phyloP scores from a whole-genome alignment of 2,888 invertebrate genomes.

The Agrotis puta region DNA sequence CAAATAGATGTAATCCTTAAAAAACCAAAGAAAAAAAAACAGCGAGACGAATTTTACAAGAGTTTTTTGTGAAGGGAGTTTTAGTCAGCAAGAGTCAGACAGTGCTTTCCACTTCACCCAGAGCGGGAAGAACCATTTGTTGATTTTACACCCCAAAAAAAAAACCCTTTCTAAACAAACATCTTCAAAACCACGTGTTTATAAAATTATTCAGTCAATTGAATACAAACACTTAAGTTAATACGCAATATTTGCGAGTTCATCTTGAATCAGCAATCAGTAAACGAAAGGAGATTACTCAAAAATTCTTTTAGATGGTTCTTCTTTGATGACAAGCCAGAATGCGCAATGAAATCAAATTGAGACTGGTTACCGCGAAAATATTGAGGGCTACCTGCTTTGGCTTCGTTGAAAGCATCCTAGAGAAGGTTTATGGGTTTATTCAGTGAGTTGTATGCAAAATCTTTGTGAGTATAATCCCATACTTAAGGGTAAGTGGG shows the following conservation, averaged over 20 bases:
- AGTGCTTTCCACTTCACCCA: too few relatives aligned
- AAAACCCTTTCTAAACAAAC: constrained; percentile 5
- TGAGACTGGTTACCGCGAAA: background rate
- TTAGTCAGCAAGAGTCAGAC: too few relatives aligned
- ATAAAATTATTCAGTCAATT: constrained; percentile 32
- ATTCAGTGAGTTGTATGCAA: constrained; percentile 48
- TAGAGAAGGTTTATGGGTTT: constrained; percentile 21
- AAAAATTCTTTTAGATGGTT: constrained; percentile 64
- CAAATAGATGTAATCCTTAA: too few relatives aligned
- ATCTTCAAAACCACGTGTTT: constrained; percentile 19
- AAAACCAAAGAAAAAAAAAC: too few relatives aligned
- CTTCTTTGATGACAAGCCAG: constrained; percentile 60
- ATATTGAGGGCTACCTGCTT: background rate
- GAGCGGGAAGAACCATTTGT: too few relatives aligned
- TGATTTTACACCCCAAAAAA: background rate
- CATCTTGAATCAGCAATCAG: constrained; percentile 64
- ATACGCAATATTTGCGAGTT: constrained; percentile 41
- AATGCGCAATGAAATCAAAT: constrained; percentile 62
- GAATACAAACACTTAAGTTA: constrained; percentile 41
- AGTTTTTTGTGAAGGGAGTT: too few relatives aligned
- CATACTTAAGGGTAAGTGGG: constrained; percentile 35
- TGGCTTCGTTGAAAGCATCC: constrained; percentile 21
- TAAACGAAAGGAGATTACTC: constrained; percentile 63
- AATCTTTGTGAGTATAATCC: constrained; percentile 44
- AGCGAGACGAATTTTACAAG: too few relatives aligned